Conservation (phyloP, 35 echinoderm and acorn worm genomes). For the Apostichopus japonicus region DNA sequence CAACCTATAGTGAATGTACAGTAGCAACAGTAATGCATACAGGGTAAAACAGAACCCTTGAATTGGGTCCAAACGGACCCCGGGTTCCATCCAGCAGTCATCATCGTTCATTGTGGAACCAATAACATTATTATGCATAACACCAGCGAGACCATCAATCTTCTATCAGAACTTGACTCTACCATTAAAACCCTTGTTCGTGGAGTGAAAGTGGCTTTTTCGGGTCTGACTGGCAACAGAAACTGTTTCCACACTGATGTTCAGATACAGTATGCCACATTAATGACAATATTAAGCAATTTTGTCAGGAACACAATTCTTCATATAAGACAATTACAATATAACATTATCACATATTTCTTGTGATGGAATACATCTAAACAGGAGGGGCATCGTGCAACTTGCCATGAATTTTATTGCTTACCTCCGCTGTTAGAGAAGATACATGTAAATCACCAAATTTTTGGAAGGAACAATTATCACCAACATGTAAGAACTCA, state of each 20-base stretch:
- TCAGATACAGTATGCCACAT: not conserved
- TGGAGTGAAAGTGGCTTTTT: too few relatives aligned
- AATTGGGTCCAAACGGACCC: not conserved
- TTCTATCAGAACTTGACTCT: too few relatives aligned
- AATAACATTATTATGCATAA: not conserved
- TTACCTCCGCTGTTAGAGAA: not conserved
- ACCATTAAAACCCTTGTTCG: too few relatives aligned
- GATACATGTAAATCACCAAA: not conserved
- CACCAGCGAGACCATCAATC: not conserved
- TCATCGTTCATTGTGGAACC: constrained; percentile 25
- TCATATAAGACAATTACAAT: constrained; percentile 5
- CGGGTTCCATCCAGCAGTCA: not conserved
- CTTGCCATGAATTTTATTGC: constrained; percentile 22
- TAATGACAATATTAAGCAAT: not conserved
- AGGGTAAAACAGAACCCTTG: not conserved
- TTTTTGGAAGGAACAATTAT: not conserved
- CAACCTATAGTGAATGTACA: not conserved
- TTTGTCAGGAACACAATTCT: not conserved
- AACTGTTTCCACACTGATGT: constrained; percentile 29
- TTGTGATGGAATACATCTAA: not conserved
- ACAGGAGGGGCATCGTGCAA: not conserved
- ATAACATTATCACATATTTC: not conserved
- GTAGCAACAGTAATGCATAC: not conserved
- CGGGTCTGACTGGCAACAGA: constrained; percentile 11
- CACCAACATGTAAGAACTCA: not conserved